These are phyloP conservation scores for Drusus annulatus DNA, from an alignment of 1,140 invertebrate species.

Conservation along the genomic window DNA sequence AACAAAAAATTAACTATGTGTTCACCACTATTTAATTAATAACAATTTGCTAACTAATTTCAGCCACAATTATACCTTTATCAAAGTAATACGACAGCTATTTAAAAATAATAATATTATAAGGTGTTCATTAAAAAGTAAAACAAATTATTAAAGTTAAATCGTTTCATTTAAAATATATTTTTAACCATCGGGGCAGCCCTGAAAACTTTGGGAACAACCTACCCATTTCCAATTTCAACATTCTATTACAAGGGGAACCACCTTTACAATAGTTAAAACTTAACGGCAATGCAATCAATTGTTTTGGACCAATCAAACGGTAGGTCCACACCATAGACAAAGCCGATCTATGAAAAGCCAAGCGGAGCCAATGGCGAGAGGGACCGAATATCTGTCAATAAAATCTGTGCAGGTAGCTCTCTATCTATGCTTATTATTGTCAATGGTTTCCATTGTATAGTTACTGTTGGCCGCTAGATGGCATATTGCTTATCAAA, in stretches of 20 bases:
- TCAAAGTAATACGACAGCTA: too few relatives aligned
- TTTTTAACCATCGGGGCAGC: not conserved
- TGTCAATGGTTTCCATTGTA: not conserved
- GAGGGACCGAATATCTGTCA: slow-evolving; percentile 20
- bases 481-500: too few relatives aligned
- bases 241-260: slow-evolving; percentile 18
- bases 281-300: not conserved
- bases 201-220: not conserved
- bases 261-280: slow-evolving; percentile 29
- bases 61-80: too few relatives aligned
- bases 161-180: too few relatives aligned
- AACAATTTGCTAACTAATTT: too few relatives aligned
- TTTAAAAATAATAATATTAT: too few relatives aligned
- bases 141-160: too few relatives aligned
- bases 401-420: not conserved
- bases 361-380: not conserved
- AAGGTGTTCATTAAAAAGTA: too few relatives aligned
- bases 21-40: too few relatives aligned
- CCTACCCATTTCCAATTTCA: not conserved
- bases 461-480: not conserved
- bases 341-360: not conserved
- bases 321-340: slow-evolving; percentile 27
- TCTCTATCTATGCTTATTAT: too few relatives aligned
- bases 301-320: slow-evolving; percentile 38
- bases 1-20: too few relatives aligned